Conservation (phyloP, 2,113 vertebrate genomes). For the Microcebus griseorufus region DNA sequence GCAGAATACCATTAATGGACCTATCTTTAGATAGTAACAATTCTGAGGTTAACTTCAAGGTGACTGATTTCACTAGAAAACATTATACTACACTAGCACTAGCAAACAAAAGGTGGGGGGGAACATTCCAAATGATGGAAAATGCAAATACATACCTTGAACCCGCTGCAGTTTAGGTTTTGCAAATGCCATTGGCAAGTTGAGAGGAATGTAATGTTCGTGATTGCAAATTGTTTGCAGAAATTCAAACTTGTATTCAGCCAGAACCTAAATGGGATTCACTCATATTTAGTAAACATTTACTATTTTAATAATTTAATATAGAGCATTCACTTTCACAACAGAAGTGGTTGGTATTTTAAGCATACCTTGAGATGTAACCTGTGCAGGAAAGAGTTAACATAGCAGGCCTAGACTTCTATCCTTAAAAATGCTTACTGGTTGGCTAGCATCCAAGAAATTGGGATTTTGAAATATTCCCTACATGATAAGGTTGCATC, state of each 20-base stretch:
- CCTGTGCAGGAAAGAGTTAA: background rate
- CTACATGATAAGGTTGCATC: background rate
- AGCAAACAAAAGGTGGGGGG: background rate
- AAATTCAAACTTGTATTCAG: slow-evolving; percentile 98
- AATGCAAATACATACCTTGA: slow-evolving; percentile 88
- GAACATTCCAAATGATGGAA: background rate
- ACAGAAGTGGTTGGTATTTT: background rate
- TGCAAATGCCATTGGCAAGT: slow-evolving; percentile 96
- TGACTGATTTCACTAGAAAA: slow-evolving; percentile 27
- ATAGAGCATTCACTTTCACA: background rate
- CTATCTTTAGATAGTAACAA: slow-evolving; percentile 20
- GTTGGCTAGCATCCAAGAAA: slow-evolving; percentile 40
- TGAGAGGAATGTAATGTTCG: slow-evolving; percentile 97
- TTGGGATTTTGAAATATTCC: background rate
- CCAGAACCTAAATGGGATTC: slow-evolving; percentile 87
- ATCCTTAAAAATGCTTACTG: background rate
- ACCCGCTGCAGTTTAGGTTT: slow-evolving; percentile 94
- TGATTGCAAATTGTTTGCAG: slow-evolving; percentile 95
- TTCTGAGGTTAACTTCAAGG: slow-evolving; percentile 44
- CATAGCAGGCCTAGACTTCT: background rate
- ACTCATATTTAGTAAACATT: background rate
- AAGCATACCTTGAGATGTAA: background rate
- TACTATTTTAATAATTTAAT: background rate
- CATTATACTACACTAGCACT: slow-evolving; percentile 54
- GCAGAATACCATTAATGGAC: slow-evolving; percentile 9